Evolutionary conservation across 2,797 vertebrate genomes (phyloP).

Genomic region (Poecilia wingei): DNA sequence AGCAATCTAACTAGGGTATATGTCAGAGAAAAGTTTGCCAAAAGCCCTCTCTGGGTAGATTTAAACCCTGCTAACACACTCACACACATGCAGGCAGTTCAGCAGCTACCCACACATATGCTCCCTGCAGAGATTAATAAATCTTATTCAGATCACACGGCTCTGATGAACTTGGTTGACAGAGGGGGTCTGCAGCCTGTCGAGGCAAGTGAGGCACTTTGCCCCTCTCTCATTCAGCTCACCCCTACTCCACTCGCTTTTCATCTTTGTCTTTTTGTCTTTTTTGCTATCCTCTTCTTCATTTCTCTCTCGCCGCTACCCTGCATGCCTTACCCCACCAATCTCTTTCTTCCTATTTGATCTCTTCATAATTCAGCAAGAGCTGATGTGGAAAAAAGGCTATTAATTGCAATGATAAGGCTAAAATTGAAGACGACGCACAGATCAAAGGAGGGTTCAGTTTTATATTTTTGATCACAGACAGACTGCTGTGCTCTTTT

Average conservation of each 20-base stretch:
- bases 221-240: slow-evolving; percentile 32
- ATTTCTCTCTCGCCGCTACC: background rate
- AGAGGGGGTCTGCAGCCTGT: slow-evolving; percentile 46
- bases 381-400: slow-evolving; percentile 31
- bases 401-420: slow-evolving; percentile 56
- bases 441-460: slow-evolving; percentile 49
- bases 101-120: slow-evolving; percentile 23
- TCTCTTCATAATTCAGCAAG: slow-evolving; percentile 50
- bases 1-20: slow-evolving; percentile 42
- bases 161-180: slow-evolving; percentile 58
- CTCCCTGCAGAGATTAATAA: slow-evolving; percentile 56
- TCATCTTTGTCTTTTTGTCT: slow-evolving; percentile 30
- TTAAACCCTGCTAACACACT: slow-evolving; percentile 28
- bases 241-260: slow-evolving; percentile 21
- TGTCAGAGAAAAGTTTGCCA: slow-evolving; percentile 51
- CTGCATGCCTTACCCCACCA: background rate
- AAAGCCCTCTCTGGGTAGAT: slow-evolving; percentile 51
- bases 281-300: slow-evolving; percentile 23
- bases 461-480: slow-evolving; percentile 51
- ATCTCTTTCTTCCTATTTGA: slow-evolving; percentile 41
- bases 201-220: slow-evolving; percentile 38
- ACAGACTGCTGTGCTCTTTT: slow-evolving; percentile 34
- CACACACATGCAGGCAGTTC: slow-evolving; percentile 11
- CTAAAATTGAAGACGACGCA: slow-evolving; percentile 38
- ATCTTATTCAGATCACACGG: slow-evolving; percentile 61